Base-by-base conservation (phyloP, 2,888 invertebrate genomes). In the Cryptocephalus primarius region DNA sequence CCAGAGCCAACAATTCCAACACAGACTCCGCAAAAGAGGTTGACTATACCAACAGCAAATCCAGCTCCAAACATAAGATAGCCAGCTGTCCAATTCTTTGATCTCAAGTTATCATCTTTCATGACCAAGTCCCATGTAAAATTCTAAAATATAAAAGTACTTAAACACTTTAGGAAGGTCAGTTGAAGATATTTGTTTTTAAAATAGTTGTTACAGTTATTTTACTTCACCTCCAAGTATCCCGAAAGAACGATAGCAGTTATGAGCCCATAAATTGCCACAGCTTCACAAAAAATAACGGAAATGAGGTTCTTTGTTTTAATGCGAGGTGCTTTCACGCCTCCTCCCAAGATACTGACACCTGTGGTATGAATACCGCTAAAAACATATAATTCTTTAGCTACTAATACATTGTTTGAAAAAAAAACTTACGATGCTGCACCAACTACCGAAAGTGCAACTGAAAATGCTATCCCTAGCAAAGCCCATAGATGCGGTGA, bases 271-370 rank as follows among this genome's bases (percentile, higher is more conserved):
- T 97, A 99, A 72, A 99, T 99, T 55, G 97, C 97, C 8, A 99
- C 97, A 56, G 97, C 97, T 75, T 99, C 97, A 69, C 97, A 99
- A 77, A 99, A 99, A 72, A 99, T 99, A 60, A 99, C 95, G 44
- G 96, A 96, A 68, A 99, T 94, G 67, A 99, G 81, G 73, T 99
- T 99, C 75, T 97, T 99, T 48, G 97, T 99, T 72, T 95, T 92
- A 71, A 99, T 99, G 63, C 97, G 78, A 8, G 97, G 97, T 32
- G 96, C 93, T 74, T 95, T 96, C 12, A 99, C 95, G 68, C 97
- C 97, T 54, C 90, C 97, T 49, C 97, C 97, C 50, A 96, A 79
- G 69, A 96, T 97, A 66, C 92, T 93, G 45, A 87, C 84, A 52
- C 96, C 96, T 6, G 93, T 94, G 33, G 95, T 93, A 72, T 93